Evolutionary conservation across 2,113 vertebrate genomes (phyloP).

Genomic region (Pipra filicauda): DNA sequence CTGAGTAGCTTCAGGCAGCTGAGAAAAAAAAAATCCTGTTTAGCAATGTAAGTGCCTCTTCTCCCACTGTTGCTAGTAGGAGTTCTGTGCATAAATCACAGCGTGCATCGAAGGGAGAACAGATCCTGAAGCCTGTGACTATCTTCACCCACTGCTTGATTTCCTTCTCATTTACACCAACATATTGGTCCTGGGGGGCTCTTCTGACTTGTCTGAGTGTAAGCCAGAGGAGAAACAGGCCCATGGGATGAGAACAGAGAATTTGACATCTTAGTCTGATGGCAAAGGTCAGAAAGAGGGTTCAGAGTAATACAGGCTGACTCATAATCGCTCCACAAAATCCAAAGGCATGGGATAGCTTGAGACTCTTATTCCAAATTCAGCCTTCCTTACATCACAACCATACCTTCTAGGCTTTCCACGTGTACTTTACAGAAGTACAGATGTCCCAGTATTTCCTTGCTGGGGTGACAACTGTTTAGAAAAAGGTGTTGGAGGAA

Average conservation of each 20-base stretch:
- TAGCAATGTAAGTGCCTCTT: conserved; percentile 23
- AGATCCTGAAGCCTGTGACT: background rate
- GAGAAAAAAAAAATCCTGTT: conserved; percentile 27
- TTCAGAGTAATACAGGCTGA: background rate
- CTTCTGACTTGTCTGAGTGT: background rate
- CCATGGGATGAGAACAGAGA: background rate
- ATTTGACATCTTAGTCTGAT: background rate
- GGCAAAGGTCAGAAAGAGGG: background rate
- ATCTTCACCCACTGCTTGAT: background rate
- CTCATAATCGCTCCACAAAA: background rate
- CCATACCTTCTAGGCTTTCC: background rate
- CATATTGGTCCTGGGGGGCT: background rate
- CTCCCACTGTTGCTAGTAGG: conserved; percentile 11
- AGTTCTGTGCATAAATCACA: conserved; percentile 30
- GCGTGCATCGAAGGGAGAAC: background rate
- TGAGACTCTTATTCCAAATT: background rate
- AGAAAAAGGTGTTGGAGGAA: background rate
- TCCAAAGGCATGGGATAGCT: accelerated
- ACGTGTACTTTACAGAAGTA: background rate
- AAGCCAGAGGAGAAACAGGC: background rate
- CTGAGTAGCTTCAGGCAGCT: conserved; percentile 43
- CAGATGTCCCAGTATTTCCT: background rate
- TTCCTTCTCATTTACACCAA: background rate
- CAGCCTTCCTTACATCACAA: background rate
- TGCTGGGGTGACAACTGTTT: background rate